Evolutionary conservation across 2,888 invertebrate species (phyloP).

Genomic region (Kryphioiulus occultus): DNA sequence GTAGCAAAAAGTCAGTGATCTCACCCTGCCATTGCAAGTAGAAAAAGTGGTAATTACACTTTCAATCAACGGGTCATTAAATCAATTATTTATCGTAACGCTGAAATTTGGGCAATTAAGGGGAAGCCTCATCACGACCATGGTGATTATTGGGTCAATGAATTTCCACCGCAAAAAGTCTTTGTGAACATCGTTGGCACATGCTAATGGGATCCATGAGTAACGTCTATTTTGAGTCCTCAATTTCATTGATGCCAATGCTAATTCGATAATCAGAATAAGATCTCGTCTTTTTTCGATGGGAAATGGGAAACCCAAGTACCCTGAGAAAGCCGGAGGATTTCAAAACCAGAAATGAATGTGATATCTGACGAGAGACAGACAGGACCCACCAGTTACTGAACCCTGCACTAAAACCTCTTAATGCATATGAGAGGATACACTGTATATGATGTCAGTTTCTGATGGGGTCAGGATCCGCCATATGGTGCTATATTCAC

Average conservation of each 20-base stretch:
- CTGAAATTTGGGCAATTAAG: constrained; percentile 8
- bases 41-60: not conserved
- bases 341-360: not conserved
- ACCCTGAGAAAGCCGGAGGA: not conserved
- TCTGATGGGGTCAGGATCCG: too few relatives aligned
- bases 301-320: constrained; percentile 1
- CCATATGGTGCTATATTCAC: too few relatives aligned
- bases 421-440: not conserved
- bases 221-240: not conserved
- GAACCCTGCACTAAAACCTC: not conserved
- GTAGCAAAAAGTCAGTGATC: not conserved
- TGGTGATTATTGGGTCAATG: constrained; percentile 26
- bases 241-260: not conserved
- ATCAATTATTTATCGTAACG: constrained; percentile 26
- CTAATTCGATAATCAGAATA: constrained; percentile 22
- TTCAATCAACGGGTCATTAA: constrained; percentile 30
- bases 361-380: constrained; percentile 19
- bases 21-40: not conserved
- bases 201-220: not conserved
- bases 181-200: not conserved
- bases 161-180: not conserved
- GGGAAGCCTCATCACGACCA: not conserved
- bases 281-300: not conserved
- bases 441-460: not conserved
- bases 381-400: not conserved